Base-by-base conservation (phyloP, 2,113 vertebrate species). In the Struthidea cinerea region DNA sequence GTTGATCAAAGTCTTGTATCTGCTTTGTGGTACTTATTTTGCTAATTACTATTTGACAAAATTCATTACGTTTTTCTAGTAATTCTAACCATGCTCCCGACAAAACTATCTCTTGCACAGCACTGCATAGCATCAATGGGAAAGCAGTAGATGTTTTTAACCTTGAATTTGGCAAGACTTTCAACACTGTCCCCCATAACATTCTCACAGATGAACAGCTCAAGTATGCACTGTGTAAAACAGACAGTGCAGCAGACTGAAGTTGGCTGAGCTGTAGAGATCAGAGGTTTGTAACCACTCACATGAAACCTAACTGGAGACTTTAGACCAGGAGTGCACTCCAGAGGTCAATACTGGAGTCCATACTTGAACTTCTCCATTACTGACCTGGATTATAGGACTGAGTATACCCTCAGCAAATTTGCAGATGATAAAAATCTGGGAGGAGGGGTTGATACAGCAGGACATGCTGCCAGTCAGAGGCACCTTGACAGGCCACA, bases 271-370 rank as follows among this genome's bases (percentile, higher is more conserved):
- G 59, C 20, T 73, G 35, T 8, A 68, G 44, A 35, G 53, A 68
- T 46, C 9, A 46, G 61, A 91, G 13, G 17, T 49, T 68, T 79
- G 67, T 23, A 84, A 49, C 11, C 28, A 41, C 27, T 11, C 6
- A 3, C 14, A 26, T 10, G 23, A 71, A 83, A 80, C 46, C 12
- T 33, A 39, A 42, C 37, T 16, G 27, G 39, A 74, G 41, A 65
- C 5, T 64, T 73, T 18, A 64, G 49, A 46, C 41, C 41, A 41
- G 22, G 9, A 33, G 30, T 32, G 20, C 17, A 50, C 11, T 32
- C 52, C 70, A 44, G 32, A 21, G 32, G 18, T 27, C 0, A 0
- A 6, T 53, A 65, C 1, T 33, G 12, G 46, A 27, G 37, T 46
- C 39, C 69, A 60, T 28, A 39, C 28, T 47, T 79, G 13, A 86